phyloP scores from a whole-genome alignment of 2,888 invertebrate species.

The Meliscaeva auricollis region DNA sequence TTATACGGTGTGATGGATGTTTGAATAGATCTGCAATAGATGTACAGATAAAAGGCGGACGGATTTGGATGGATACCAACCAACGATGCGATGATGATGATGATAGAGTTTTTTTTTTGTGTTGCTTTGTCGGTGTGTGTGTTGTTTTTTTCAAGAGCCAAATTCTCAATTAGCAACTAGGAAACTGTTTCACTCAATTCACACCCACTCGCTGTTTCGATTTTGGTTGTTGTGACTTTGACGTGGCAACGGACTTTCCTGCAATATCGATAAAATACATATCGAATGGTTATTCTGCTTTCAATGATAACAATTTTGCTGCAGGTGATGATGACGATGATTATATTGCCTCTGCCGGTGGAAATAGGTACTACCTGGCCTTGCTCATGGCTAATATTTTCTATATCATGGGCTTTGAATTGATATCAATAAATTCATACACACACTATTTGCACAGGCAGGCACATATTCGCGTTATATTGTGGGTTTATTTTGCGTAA shows the following conservation, averaged over 20 bases:
- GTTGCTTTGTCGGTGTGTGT: not conserved
- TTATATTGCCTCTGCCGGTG: not conserved
- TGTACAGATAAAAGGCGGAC: conserved; percentile 46
- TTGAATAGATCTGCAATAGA: conserved; percentile 44
- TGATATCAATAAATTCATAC: conserved; percentile 6
- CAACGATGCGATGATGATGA: conserved; percentile 38
- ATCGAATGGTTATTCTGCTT: not conserved
- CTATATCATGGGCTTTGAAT: not conserved
- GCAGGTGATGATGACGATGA: conserved; percentile 2
- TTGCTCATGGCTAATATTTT: not conserved
- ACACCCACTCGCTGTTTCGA: conserved; percentile 3
- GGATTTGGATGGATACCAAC: conserved; percentile 29
- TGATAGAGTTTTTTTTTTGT: conserved; percentile 36
- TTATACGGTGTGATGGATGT: conserved; percentile 20
- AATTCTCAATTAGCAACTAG: conserved; percentile 64
- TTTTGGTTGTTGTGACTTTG: not conserved
- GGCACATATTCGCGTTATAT: not conserved
- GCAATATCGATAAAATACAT: not conserved
- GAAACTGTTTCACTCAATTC: conserved; percentile 40
- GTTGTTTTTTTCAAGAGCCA: conserved; percentile 12
- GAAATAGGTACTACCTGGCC: no score
- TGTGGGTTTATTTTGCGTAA: conserved; percentile 17
- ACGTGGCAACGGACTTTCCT: not conserved
- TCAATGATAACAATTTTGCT: conserved; percentile 13
- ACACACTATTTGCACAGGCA: not conserved